phyloP scores from a whole-genome alignment of 2,113 vertebrate species.

The Dolichotis patagonum region DNA sequence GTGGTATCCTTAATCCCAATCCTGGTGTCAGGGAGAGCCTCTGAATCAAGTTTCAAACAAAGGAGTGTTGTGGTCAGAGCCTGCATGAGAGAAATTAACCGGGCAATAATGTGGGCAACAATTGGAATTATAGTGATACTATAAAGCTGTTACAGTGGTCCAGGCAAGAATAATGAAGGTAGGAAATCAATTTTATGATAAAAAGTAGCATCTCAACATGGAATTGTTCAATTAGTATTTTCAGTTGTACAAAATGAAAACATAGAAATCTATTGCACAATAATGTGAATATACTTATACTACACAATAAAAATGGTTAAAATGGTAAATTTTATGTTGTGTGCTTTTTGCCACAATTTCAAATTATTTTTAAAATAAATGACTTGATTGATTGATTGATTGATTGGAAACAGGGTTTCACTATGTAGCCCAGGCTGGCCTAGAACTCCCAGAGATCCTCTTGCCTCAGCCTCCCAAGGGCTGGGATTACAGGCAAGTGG shows the following conservation, averaged over 20 bases:
- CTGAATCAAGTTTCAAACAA: constrained; percentile 4
- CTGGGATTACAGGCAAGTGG: background rate
- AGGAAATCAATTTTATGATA: constrained; percentile 27
- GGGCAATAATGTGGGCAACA: background rate
- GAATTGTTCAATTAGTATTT: constrained; percentile 13
- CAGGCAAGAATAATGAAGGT: constrained; percentile 42
- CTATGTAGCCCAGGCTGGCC: background rate
- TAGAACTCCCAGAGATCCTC: background rate
- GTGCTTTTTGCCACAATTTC: constrained; percentile 21
- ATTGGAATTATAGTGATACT: constrained; percentile 23
- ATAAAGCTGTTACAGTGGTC: constrained; percentile 16
- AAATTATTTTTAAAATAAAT: background rate
- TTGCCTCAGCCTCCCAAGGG: background rate
- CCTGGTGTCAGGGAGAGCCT: background rate
- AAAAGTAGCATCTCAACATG: constrained; percentile 44
- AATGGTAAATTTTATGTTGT: background rate
- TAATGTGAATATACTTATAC: background rate
- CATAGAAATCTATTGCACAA: constrained; percentile 14
- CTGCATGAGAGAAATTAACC: constrained; percentile 30
- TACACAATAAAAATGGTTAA: background rate
- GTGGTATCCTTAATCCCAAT: constrained; percentile 5
- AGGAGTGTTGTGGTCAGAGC: background rate
- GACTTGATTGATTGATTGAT: background rate
- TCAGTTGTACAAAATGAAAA: constrained; percentile 43
- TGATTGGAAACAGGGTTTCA: background rate